Conservation (phyloP, 2,888 invertebrate genomes). For the Diabrotica balteata region DNA sequence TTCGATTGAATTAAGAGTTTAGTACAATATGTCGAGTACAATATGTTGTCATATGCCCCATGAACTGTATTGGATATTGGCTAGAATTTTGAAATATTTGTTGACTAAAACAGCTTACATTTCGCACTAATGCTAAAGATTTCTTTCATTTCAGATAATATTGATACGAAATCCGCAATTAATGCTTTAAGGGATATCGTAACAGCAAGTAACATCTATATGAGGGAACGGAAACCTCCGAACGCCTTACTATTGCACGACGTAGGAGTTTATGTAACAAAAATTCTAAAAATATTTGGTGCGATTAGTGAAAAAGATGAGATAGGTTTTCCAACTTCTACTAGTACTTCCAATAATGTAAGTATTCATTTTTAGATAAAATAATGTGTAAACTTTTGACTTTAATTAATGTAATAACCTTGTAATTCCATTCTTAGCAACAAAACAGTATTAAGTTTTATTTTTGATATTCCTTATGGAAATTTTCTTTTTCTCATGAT, state of each 20-base stretch:
- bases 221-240: constrained; percentile 68
- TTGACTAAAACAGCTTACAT: too few species aligned
- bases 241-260: constrained; percentile 74
- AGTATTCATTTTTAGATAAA: constrained; percentile 4
- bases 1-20: too few species aligned
- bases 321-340: constrained; percentile 72
- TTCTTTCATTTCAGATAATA: constrained; percentile 71
- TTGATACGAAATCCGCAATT: constrained; percentile 89
- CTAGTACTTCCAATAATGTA: constrained; percentile 52
- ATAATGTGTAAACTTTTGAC: too few species aligned
- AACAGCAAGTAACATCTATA: constrained; percentile 84
- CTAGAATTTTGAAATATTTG: too few species aligned
- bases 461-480: too few species aligned
- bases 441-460: not conserved
- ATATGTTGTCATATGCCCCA: too few species aligned
- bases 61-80: too few species aligned
- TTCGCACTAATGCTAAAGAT: too few species aligned
- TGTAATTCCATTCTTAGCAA: not conserved
- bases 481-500: too few species aligned
- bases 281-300: constrained; percentile 79
- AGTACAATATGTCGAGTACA: too few species aligned
- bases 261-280: constrained; percentile 85
- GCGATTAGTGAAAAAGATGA: constrained; percentile 71
- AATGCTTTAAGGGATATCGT: constrained; percentile 87
- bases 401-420: too few species aligned